Conservation (phyloP, 2,888 invertebrate genomes). For the Ochropleura plecta region DNA sequence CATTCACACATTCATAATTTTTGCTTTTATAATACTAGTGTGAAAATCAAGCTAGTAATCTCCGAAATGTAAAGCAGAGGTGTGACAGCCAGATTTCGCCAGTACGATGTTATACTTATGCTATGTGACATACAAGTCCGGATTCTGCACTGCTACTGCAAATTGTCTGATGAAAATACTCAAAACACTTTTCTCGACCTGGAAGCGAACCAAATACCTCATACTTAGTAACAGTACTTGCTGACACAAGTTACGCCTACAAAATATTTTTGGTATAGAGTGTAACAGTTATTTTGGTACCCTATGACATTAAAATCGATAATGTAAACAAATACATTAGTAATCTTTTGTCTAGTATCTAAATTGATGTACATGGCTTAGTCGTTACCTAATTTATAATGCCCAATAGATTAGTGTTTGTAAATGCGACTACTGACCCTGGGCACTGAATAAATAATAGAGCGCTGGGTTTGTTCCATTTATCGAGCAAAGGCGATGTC, state of each 20-base stretch:
- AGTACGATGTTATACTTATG: neutral
- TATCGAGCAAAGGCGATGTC: no score
- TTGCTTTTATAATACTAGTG: no score
- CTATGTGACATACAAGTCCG: neutral
- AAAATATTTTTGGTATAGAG: neutral
- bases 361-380: neutral
- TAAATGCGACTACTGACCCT: neutral
- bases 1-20: no score
- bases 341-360: slow-evolving; percentile 1
- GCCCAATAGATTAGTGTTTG: neutral
- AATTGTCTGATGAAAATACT: no score
- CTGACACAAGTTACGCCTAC: neutral
- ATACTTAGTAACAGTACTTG: neutral
- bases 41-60: no score
- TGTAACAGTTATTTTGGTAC: slow-evolving; percentile 1
- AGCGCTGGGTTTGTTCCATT: neutral
- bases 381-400: neutral
- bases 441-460: no score
- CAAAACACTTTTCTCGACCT: neutral
- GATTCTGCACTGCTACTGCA: neutral
- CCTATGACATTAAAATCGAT: slow-evolving; percentile 8
- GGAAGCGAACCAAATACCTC: neutral
- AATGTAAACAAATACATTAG: neutral
- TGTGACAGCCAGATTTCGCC: neutral
- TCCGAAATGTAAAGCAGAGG: neutral